Evolutionary conservation across 2,888 invertebrate species (phyloP), one percentile per base, ranked within the genome.

Genomic region (Ennomos erosarius): DNA sequence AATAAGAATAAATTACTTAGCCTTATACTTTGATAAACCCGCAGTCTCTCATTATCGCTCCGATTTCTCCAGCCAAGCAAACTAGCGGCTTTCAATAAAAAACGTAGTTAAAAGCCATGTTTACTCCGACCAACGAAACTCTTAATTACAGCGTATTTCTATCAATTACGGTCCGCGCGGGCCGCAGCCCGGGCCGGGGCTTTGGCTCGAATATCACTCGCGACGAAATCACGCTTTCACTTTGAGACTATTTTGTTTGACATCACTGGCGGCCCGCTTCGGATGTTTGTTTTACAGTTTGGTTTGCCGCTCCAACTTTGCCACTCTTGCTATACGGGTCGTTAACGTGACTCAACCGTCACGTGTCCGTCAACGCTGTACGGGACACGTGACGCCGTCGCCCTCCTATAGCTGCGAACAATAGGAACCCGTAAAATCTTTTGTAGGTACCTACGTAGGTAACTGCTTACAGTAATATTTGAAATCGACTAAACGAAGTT

Each of bases 51-150:
- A 46, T 57, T 12, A 51, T 51, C 34, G 12, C 35, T 50, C 12
- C 37, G 36, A 12, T 56, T 45, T 48, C 53, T 38, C 35, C 13
- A 40, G 35, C 33, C 9, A 45, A 48, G 44, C 46, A 13, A 45
- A 53, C 45, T 13, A 37, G 53, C 36, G 45, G 26, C 51, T 54
- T 52, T 50, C 12, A 40, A 38, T 10, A 36, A 55, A 57, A 55
- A 36, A 13, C 55, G 5, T 62, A 26, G 26, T 6, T 6, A 33
- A 58, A 59, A 57, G 56, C 64, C 38, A 50, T 67, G 43, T 63
- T 67, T 65, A 67, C 61, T 59, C 49, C 34, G 53, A 35, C 57
- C 56, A 49, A 48, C 53, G 53, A 58, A 67, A 65, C 63, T 67
- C 65, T 67, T 63, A 63, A 67, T 67, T 65, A 61, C 50, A 53